A percentile compares a stretch with the other conserved stretches of the same genome.
These are phyloP conservation scores for Drosophila colorata DNA, from an alignment of 2,888 invertebrate species.

Conservation along the genomic window DNA sequence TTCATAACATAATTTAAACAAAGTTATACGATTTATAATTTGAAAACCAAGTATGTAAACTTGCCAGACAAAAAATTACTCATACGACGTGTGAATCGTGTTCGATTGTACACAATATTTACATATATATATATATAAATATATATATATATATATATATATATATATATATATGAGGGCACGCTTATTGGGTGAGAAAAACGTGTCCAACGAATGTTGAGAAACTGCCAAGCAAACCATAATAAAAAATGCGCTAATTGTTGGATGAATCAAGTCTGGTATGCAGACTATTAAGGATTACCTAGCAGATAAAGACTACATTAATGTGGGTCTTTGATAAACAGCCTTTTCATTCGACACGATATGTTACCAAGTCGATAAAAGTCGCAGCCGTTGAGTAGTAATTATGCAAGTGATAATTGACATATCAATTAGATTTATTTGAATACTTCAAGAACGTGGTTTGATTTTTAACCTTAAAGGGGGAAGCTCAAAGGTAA, in stretches of 20 bases:
- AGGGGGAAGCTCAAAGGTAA: background rate
- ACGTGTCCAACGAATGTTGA: conserved; percentile 50
- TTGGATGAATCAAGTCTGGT: conserved; percentile 32
- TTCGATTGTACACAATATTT: conserved; percentile 2
- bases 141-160: conserved; percentile 2
- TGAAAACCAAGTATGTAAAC: background rate
- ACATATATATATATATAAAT: background rate
- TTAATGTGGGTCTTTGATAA: background rate
- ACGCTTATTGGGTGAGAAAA: conserved; percentile 64
- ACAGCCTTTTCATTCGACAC: background rate
- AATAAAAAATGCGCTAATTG: conserved; percentile 56
- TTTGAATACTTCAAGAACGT: conserved; percentile 25
- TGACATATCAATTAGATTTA: conserved; percentile 42
- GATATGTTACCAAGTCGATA: background rate
- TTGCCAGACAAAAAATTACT: conserved; percentile 36
- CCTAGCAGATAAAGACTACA: background rate
- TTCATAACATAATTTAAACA: conserved; percentile 10
- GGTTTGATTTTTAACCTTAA: conserved; percentile 13
- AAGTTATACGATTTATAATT: background rate
- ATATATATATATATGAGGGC: conserved; percentile 27
- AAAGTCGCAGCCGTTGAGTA: conserved; percentile 10
- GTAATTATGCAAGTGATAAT: conserved; percentile 44
- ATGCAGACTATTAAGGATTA: conserved; percentile 5
- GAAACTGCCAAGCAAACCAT: conserved; percentile 37
- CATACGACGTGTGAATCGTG: conserved; percentile 50